These are phyloP conservation scores for Drosophila rubida DNA, from an alignment of 2,888 invertebrate genomes.

Conservation along the genomic window DNA sequence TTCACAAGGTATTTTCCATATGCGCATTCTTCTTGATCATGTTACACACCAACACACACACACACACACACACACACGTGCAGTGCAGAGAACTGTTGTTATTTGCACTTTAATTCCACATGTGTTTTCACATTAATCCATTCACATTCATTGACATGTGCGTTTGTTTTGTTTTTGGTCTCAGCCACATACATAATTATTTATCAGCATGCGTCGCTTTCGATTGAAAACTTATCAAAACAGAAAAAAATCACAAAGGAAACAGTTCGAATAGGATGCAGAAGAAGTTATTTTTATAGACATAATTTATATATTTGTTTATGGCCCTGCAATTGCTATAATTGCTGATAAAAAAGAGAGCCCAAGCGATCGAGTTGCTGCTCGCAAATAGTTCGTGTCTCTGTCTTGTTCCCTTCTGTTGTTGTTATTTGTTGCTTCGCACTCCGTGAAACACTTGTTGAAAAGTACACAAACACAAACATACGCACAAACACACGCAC, in stretches of 20 bases:
- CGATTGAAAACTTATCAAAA: constrained; percentile 22
- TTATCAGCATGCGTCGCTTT: constrained; percentile 15
- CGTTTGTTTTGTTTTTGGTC: not conserved
- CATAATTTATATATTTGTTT: constrained; percentile 9
- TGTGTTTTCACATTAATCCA: constrained; percentile 1
- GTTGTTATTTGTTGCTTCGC: constrained; percentile 42
- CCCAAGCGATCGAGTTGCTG: constrained; percentile 6
- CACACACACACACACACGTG: not conserved
- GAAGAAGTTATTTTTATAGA: constrained; percentile 10
- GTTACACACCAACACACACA: constrained; percentile 2
- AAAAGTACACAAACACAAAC: constrained; percentile 33
- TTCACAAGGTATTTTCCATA: constrained; percentile 10
- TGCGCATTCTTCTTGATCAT: constrained; percentile 13
- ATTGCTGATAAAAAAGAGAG: constrained; percentile 36
- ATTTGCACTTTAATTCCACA: constrained; percentile 18
- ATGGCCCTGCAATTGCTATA: constrained; percentile 13
- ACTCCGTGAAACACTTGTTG: constrained; percentile 61
- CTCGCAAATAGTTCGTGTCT: not conserved
- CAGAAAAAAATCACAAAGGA: constrained; percentile 1
- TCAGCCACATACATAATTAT: not conserved
- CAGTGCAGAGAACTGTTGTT: constrained; percentile 2
- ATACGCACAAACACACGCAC: constrained; percentile 4
- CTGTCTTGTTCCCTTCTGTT: constrained; percentile 11
- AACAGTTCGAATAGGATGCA: constrained; percentile 9
- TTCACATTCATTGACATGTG: constrained; percentile 27